phyloP scores from a whole-genome alignment of 2,113 vertebrate species.

The Turnix velox region DNA sequence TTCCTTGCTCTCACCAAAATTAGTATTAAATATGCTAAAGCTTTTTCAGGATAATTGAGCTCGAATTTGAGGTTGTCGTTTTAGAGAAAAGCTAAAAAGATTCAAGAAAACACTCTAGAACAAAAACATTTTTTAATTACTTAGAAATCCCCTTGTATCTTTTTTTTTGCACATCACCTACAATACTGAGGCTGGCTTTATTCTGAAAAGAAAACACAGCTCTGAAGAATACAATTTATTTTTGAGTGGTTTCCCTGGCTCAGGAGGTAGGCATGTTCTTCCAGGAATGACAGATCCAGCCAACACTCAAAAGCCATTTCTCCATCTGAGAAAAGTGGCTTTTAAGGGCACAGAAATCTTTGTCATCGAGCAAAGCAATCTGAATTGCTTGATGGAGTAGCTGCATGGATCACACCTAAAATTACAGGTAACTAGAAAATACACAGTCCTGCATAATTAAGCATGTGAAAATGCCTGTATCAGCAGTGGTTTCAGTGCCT shows the following conservation, averaged over 20 bases:
- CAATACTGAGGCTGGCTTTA: background rate
- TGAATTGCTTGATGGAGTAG: background rate
- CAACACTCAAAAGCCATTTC: background rate
- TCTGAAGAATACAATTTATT: background rate
- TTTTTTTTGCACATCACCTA: background rate
- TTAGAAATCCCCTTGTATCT: background rate
- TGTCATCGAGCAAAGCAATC: background rate
- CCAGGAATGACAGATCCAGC: slow-evolving; percentile 4
- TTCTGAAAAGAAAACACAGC: background rate
- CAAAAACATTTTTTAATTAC: background rate
- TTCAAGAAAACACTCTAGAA: background rate
- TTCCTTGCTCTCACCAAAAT: background rate
- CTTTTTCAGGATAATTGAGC: background rate
- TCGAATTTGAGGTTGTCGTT: background rate
- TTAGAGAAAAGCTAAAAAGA: background rate
- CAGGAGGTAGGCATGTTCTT: background rate
- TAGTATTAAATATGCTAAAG: background rate
- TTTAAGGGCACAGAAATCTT: slow-evolving; percentile 9
- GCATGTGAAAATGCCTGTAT: slow-evolving; percentile 42
- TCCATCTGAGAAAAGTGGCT: slow-evolving; percentile 28
- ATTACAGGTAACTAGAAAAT: slow-evolving; percentile 4
- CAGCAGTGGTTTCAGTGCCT: slow-evolving; percentile 61
- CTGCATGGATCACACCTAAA: background rate
- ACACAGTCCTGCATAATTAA: background rate
- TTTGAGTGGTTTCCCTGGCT: background rate